These are phyloP conservation scores for Aradophagus sp. DNA, from an alignment of 1,140 invertebrate species.

Conservation along the genomic window DNA sequence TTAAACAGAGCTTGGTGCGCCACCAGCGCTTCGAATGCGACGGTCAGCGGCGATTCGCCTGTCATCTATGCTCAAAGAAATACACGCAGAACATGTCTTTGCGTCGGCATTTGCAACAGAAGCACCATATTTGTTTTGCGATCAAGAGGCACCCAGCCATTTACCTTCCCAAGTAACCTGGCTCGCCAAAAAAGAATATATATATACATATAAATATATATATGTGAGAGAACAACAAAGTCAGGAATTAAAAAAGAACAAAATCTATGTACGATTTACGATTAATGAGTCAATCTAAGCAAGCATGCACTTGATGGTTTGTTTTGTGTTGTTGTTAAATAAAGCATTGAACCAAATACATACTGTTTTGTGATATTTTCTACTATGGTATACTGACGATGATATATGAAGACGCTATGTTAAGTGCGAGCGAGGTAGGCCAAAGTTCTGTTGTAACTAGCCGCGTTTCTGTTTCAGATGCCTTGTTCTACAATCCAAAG, in stretches of 20 bases:
- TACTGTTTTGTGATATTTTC: too few relatives aligned
- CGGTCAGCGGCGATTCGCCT: conserved; percentile 71
- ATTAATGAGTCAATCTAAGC: too few relatives aligned
- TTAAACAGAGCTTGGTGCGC: conserved; percentile 69
- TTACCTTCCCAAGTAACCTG: conserved; percentile 17
- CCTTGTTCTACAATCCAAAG: conserved; percentile 8
- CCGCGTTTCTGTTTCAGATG: conserved; percentile 50
- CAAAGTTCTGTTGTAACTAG: conserved; percentile 1
- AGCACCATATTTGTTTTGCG: conserved; percentile 52
- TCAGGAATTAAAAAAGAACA: too few relatives aligned
- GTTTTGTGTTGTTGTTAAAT: too few relatives aligned
- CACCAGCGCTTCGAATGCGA: conserved; percentile 76
- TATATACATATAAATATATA: too few relatives aligned
- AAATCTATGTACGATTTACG: too few relatives aligned
- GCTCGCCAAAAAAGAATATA: too few relatives aligned
- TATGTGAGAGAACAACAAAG: too few relatives aligned
- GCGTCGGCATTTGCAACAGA: conserved; percentile 63
- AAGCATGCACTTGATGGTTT: too few relatives aligned
- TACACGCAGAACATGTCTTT: conserved; percentile 72
- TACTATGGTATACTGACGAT: too few relatives aligned
- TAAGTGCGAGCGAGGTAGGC: conserved; percentile 6
- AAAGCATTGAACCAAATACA: too few relatives aligned
- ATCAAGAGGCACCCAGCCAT: conserved; percentile 11
- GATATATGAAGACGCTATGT: conserved; percentile 26
- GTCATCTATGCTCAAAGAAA: conserved; percentile 69